Conservation (phyloP, 2,797 vertebrate genomes). For the Helarctos malayanus region DNA sequence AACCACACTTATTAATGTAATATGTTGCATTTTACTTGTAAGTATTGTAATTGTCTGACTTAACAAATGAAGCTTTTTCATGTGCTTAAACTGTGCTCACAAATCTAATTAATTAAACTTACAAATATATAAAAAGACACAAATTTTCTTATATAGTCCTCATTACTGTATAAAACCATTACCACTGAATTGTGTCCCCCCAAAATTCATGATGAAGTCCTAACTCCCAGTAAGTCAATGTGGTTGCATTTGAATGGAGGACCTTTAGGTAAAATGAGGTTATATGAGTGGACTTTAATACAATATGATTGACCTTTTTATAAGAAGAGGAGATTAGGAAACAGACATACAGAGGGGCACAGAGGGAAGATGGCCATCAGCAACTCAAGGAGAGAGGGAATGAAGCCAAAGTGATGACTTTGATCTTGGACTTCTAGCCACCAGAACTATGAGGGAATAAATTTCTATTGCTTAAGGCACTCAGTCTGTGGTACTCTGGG, state of each 20-base stretch:
- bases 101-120: constrained; percentile 27
- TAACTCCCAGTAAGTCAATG: background rate
- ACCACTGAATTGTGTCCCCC: background rate
- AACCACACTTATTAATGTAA: background rate
- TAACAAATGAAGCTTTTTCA: constrained; percentile 20
- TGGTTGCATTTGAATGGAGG: background rate
- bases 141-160: background rate
- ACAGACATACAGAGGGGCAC: background rate
- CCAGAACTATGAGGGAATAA: background rate
- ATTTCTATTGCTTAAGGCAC: background rate
- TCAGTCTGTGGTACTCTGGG: background rate
- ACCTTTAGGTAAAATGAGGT: background rate
- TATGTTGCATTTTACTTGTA: constrained; percentile 42
- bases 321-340: background rate
- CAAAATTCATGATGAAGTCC: background rate
- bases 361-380: background rate
- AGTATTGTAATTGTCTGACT: background rate
- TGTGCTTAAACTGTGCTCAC: constrained; percentile 40
- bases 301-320: background rate
- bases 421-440: background rate
- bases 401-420: background rate
- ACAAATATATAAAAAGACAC: background rate
- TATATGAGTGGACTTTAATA: background rate
- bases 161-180: background rate
- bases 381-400: background rate